Conservation (phyloP, 1,140 invertebrate genomes). For the Calliopsis andreniformis region DNA sequence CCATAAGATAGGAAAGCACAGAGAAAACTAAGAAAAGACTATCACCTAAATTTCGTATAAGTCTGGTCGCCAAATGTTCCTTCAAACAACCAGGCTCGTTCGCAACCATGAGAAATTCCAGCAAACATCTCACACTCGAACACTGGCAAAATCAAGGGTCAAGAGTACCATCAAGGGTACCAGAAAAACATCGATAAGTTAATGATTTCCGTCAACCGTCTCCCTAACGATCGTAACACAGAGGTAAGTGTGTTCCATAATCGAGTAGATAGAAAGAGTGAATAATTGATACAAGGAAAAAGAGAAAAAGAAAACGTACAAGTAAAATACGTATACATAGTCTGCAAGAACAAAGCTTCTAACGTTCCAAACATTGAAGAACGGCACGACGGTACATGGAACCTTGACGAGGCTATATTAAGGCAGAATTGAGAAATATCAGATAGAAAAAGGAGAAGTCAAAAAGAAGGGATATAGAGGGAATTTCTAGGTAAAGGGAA, state of each 20-base stretch:
- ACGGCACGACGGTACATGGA: not conserved
- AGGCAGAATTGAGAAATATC: conserved; percentile 7
- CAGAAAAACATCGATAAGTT: too few species aligned
- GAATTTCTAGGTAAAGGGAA: conserved; percentile 5
- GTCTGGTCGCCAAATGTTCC: too few species aligned
- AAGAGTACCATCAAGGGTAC: too few species aligned
- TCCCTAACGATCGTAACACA: not conserved
- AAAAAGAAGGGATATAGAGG: not conserved
- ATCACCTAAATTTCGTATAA: too few species aligned
- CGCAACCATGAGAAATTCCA: too few species aligned
- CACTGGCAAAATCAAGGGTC: too few species aligned
- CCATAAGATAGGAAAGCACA: too few species aligned
- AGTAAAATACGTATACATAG: conserved; percentile 7
- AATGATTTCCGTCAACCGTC: not conserved
- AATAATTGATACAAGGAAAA: conserved; percentile 8
- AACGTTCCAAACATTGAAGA: too few species aligned
- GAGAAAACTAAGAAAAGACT: too few species aligned
- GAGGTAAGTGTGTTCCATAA: not conserved
- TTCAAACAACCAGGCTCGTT: too few species aligned
- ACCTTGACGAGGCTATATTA: not conserved
- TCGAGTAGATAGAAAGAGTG: not conserved
- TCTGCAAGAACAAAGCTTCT: not conserved
- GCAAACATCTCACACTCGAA: too few species aligned
- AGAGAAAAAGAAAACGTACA: not conserved
- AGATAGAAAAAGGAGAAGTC: not conserved